Percentiles rank a stretch among this genome's conserved stretches.
These are phyloP conservation scores for Heliconius cydno DNA, from an alignment of 2,888 invertebrate genomes.

Conservation along the genomic window DNA sequence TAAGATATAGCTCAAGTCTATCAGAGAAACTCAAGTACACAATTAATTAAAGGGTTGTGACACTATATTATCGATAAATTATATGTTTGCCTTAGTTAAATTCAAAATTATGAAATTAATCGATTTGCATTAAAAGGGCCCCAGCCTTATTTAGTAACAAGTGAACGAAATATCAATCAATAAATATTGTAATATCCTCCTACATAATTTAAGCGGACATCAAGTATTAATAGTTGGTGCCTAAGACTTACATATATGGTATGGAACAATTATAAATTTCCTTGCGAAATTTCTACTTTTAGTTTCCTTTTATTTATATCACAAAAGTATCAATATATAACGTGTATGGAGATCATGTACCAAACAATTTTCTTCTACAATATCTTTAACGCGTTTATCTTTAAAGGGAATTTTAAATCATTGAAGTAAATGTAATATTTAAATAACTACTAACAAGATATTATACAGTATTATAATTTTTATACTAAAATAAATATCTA, in stretches of 20 bases:
- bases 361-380: too few species aligned
- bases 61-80: slow-evolving; percentile 27
- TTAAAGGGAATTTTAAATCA: too few species aligned
- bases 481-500: neutral
- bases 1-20: neutral
- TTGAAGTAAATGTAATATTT: neutral
- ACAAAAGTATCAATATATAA: too few species aligned
- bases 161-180: slow-evolving; percentile 29
- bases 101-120: slow-evolving; percentile 23
- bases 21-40: too few species aligned
- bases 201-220: slow-evolving; percentile 23
- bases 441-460: neutral
- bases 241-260: neutral
- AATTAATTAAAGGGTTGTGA: slow-evolving; percentile 22
- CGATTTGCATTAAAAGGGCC: slow-evolving; percentile 27
- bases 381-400: too few species aligned
- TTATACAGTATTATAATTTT: neutral
- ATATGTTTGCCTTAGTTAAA: slow-evolving; percentile 24
- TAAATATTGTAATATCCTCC: slow-evolving; percentile 27
- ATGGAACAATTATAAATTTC: neutral
- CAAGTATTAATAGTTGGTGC: neutral
- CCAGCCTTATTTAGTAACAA: slow-evolving; percentile 24
- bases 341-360: too few species aligned
- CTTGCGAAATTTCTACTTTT: neutral
- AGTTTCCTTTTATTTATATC: too few species aligned